phyloP scores from a whole-genome alignment of 1,140 invertebrate genomes.

The Leptinotarsa undecemlineata region DNA sequence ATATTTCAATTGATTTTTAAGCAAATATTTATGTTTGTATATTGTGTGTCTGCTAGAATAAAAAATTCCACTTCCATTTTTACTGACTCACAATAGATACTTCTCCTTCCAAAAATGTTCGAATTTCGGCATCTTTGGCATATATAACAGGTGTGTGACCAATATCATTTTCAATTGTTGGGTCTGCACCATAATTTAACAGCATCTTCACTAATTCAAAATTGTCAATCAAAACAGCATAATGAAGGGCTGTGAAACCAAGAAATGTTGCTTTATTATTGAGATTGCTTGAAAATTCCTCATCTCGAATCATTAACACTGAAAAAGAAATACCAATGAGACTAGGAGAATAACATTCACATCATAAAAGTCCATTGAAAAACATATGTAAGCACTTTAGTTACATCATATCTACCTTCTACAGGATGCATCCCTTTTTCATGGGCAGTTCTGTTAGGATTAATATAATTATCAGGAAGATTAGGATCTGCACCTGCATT shows the following conservation, averaged over 20 bases:
- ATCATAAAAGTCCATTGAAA: not conserved
- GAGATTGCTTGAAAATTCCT: slow-evolving; percentile 71
- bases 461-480: slow-evolving; percentile 78
- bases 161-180: slow-evolving; percentile 74
- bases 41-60: not conserved
- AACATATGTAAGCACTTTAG: not conserved
- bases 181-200: slow-evolving; percentile 72
- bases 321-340: slow-evolving; percentile 25
- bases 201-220: slow-evolving; percentile 63
- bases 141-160: slow-evolving; percentile 81
- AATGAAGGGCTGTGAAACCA: slow-evolving; percentile 89
- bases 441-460: slow-evolving; percentile 66
- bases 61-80: not conserved
- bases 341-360: not conserved
- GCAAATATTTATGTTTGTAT: too few relatives aligned
- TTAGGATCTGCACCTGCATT: slow-evolving; percentile 79
- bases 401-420: slow-evolving; percentile 45
- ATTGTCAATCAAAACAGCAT: slow-evolving; percentile 81
- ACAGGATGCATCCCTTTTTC: slow-evolving; percentile 49
- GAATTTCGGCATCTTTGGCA: slow-evolving; percentile 61
- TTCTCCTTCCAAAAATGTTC: slow-evolving; percentile 45
- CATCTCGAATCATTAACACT: slow-evolving; percentile 52
- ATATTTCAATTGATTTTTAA: too few relatives aligned
- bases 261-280: slow-evolving; percentile 77
- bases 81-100: slow-evolving; percentile 41